A percentile compares a stretch with the other conserved stretches of the same genome.
Conservation (phyloP, 2,113 vertebrate genomes). For the Gymnogyps californianus region DNA sequence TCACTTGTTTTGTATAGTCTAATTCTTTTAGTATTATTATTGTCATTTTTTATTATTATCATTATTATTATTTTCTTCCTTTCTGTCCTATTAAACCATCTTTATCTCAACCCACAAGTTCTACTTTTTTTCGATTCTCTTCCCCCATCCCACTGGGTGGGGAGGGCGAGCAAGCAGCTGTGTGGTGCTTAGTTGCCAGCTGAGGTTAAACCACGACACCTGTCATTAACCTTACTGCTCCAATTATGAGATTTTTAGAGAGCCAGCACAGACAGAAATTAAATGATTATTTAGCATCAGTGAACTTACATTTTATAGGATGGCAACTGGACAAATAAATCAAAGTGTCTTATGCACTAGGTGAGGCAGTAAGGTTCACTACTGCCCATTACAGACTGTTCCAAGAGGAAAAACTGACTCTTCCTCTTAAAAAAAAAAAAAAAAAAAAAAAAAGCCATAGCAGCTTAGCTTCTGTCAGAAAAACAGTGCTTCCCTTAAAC, state of each 20-base stretch:
- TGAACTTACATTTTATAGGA: neutral
- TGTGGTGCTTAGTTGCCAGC: no score
- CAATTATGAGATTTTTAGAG: neutral
- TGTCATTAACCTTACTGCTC: neutral
- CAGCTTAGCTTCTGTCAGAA: neutral
- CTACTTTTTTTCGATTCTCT: no score
- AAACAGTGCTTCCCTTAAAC: neutral
- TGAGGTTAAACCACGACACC: no score
- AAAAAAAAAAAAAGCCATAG: neutral
- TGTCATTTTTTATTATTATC: no score
- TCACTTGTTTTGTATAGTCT: no score
- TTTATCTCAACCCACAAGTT: no score
- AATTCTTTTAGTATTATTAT: no score
- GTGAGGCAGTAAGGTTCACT: neutral
- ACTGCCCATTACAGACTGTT: neutral
- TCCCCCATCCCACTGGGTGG: no score
- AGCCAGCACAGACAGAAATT: neutral
- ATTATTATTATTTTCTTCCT: no score
- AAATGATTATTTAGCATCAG: neutral
- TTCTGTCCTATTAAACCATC: no score
- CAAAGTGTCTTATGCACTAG: neutral
- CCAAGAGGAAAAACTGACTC: neutral
- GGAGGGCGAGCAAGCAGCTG: no score
- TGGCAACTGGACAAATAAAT: neutral
- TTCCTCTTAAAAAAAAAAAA: neutral